phyloP scores from a whole-genome alignment of 2,888 invertebrate genomes.

The Apomyelois bistriatella region DNA sequence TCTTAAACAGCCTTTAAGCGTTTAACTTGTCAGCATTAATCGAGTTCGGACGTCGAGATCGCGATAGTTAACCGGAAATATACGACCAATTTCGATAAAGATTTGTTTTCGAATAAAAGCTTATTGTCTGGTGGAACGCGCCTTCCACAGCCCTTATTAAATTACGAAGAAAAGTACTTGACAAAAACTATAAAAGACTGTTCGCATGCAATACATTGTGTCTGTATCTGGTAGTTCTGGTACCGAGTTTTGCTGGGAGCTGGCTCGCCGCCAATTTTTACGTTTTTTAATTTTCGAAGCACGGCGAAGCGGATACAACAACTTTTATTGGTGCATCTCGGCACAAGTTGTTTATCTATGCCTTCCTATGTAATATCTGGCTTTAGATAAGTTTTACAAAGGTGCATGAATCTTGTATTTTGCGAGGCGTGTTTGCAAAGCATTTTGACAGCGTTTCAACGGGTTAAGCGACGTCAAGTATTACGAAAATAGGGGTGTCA shows the following conservation, averaged over 20 bases:
- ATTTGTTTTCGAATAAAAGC: slow-evolving; percentile 50
- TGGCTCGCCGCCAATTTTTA: slow-evolving; percentile 61
- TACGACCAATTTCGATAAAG: slow-evolving; percentile 39
- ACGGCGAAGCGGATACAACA: slow-evolving; percentile 38
- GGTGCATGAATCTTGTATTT: background rate
- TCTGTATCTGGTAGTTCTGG: slow-evolving; percentile 36
- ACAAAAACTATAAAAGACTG: slow-evolving; percentile 54
- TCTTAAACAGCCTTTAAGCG: background rate
- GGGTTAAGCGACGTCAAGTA: background rate
- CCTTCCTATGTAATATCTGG: background rate
- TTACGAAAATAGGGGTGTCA: background rate
- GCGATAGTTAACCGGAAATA: slow-evolving; percentile 34
- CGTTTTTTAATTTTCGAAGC: slow-evolving; percentile 41
- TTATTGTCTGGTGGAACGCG: slow-evolving; percentile 38
- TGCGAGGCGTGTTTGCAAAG: background rate
- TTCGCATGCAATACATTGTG: slow-evolving; percentile 53
- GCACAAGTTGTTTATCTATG: slow-evolving; percentile 24
- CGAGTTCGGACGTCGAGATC: slow-evolving; percentile 23
- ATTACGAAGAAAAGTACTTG: slow-evolving; percentile 44
- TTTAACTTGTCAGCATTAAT: slow-evolving; percentile 2
- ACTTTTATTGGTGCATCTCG: slow-evolving; percentile 48
- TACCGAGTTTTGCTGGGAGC: slow-evolving; percentile 28
- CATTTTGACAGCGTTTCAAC: background rate
- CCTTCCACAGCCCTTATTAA: slow-evolving; percentile 44
- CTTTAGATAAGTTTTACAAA: background rate